Percentiles rank a stretch among this genome's conserved stretches.
Evolutionary conservation across 2,797 vertebrate genomes (phyloP).

Genomic region (Threskiornis aethiopicus): DNA sequence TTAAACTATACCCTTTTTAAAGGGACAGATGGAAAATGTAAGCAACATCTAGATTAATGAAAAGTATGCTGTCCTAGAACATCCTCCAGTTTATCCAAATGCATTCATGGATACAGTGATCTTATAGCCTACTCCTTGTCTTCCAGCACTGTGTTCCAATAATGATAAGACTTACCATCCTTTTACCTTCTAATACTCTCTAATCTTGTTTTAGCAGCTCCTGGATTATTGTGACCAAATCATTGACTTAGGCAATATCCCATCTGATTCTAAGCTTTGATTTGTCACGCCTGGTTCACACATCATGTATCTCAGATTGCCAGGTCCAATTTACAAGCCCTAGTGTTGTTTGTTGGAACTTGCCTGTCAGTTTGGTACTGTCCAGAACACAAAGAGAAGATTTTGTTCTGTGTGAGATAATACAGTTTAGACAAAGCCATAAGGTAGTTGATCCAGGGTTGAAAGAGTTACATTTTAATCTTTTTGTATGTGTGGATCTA

Average conservation of each 20-base stretch:
- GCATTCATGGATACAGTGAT: neutral
- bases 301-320: neutral
- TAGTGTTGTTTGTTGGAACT: neutral
- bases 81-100: neutral
- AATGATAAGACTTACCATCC: neutral
- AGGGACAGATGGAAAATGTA: neutral
- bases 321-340: neutral
- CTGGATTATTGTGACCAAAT: neutral
- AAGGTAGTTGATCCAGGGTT: neutral
- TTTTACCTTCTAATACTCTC: neutral
- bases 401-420: neutral
- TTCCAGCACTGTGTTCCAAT: neutral
- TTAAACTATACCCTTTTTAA: neutral
- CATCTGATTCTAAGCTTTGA: neutral
- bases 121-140: neutral
- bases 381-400: neutral
- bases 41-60: neutral
- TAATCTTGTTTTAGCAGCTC: neutral
- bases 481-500: neutral
- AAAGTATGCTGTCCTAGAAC: neutral
- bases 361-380: neutral
- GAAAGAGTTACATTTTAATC: neutral
- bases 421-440: neutral
- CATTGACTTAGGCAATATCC: neutral
- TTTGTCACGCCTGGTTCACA: neutral